Evolutionary conservation across 2,888 invertebrate genomes (phyloP), one percentile per base, ranked within the genome.

Genomic region (Drosophila glabriapex): DNA sequence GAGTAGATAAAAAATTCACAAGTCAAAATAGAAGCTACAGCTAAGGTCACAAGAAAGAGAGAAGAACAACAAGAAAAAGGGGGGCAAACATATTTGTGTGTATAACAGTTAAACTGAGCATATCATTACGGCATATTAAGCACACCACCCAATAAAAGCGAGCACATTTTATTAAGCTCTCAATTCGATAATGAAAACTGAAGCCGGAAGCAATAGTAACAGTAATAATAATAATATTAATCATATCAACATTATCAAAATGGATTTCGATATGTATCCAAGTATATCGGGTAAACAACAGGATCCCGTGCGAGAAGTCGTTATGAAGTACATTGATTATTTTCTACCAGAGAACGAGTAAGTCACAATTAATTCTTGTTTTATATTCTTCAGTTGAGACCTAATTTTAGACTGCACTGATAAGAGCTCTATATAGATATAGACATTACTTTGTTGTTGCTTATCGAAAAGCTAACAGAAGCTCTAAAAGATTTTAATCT

Each of bases 251-350:
- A 95, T 94, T 43, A 79, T 39, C 61, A 87, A 91, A 89, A 94
- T 95, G 94, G 94, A 94, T 93, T 94, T 95, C 89, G 93, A 93
- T 80, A 95, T 95, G 94, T 95, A 95, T 94, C 94, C 95, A 90
- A 93, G 91, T 68, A 92, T 93, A 76, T 95, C 95, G 93, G 95
- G 92, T 56, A 92, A 92, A 73, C 95, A 95, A 94, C 95, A 95
- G 94, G 95, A 95, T 94, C 94, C 95, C 84, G 94, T 96, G 80
- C 94, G 95, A 90, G 95, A 95, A 93, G 95, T 95, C 82, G 95
- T 96, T 91, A 95, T 95, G 94, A 95, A 96, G 93, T 96, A 96
- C 94, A 95, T 96, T 91, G 95, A 96, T 94, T 95, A 95, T 93
- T 95, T 96, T 94, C 95, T 95, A 91, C 96, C 95, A 89, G 78